Percentiles rank a stretch among this genome's conserved stretches.
phyloP scores from a whole-genome alignment of 2,113 vertebrate genomes.

The Taurulus bubalis region DNA sequence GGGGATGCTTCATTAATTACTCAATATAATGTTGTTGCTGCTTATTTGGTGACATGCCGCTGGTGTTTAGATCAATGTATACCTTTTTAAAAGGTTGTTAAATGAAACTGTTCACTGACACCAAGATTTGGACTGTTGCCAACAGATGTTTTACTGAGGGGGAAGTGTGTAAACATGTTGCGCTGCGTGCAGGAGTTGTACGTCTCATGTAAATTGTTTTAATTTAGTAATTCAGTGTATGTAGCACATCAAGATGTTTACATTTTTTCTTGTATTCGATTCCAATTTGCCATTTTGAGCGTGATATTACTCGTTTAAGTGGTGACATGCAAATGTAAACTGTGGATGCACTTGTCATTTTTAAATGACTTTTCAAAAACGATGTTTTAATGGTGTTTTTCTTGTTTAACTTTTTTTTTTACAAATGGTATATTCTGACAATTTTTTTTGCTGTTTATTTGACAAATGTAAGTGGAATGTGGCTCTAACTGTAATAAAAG shows the following conservation, averaged over 20 bases:
- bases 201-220: constrained; percentile 3
- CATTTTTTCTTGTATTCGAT: constrained; percentile 50
- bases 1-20: not conserved
- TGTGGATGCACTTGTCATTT: constrained; percentile 70
- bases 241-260: constrained; percentile 69
- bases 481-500: constrained; percentile 67
- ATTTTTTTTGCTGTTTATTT: constrained; percentile 43
- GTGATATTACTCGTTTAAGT: constrained; percentile 37
- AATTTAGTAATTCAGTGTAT: constrained; percentile 36
- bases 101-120: constrained; percentile 16
- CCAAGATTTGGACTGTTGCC: constrained; percentile 53
- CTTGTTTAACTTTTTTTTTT: constrained; percentile 5
- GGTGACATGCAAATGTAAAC: constrained; percentile 50
- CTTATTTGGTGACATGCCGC: constrained; percentile 64
- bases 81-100: constrained; percentile 23
- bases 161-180: constrained; percentile 27
- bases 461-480: constrained; percentile 45
- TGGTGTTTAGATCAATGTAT: constrained; percentile 69
- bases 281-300: constrained; percentile 41
- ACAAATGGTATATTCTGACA: constrained; percentile 10
- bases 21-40: constrained; percentile 65
- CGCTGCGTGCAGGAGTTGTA: constrained; percentile 33
- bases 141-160: constrained; percentile 28
- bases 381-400: constrained; percentile 5
- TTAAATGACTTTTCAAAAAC: constrained; percentile 20